Base-by-base conservation (phyloP, 1,140 invertebrate species). In the Ooceraea biroi region DNA sequence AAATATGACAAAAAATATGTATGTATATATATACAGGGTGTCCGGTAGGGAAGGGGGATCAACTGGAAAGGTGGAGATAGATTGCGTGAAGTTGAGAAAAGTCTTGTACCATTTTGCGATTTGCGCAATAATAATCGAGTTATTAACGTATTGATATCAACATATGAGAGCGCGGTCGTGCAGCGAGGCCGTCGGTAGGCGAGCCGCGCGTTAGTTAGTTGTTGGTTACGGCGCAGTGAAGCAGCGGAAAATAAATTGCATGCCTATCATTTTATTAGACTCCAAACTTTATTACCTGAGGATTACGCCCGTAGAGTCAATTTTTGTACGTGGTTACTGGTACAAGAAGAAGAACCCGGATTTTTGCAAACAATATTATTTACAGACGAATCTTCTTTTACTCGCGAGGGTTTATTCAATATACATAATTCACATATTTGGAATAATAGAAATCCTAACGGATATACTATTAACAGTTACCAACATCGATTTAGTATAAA, bases 371-470 rank as follows among this genome's bases (percentile, higher is more conserved):
- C n/a, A n/a, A n/a, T n/a, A n/a, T n/a, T n/a, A n/a, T n/a, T n/a
- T n/a, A 63, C 60, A 1, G 60, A 41, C 14, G 60, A 63, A 63
- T 63, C 27, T n/a, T 41, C 5, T n/a, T 63, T 63, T 63, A 63
- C 17, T 36, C 17, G 30, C 30, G 17, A 41, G 1, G 5, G 30
- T 63, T 30, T 22, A 10, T 63, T 63, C 8, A 63, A 41, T n/a
- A 41, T 41, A 4, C 14, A 61, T 36, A 61, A 61, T n/a, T 19
- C 58, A 12, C 27, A 61, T 30, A 61, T 61, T 61, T 61, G 14
- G 14, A 41, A 5, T 5, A 36, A 61, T n/a, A 1, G 5, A 61
- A 61, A 61, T 61, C 27, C 27, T 17, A n/a, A 61, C 22, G 14
- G 12, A 17, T 61, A 36, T 17, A 3, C 30, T 52, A 14, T 61